Conservation (phyloP, 1,140 invertebrate species). For the Eciton burchellii region DNA sequence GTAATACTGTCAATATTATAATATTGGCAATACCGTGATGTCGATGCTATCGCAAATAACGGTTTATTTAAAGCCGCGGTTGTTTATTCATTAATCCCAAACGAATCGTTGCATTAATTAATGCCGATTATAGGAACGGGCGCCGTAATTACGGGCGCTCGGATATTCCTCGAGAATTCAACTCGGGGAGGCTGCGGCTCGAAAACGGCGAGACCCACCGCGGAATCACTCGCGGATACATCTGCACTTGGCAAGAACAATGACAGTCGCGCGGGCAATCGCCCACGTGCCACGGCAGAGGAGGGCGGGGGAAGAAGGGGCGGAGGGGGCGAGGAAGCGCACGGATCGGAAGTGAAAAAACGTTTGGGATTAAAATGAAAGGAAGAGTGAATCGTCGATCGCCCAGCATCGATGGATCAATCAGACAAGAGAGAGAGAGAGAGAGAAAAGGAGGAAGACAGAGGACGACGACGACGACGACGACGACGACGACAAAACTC, state of each 20-base stretch:
- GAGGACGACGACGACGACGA: too few species aligned
- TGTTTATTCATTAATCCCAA: slow-evolving; percentile 1
- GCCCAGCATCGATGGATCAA: slow-evolving; percentile 34
- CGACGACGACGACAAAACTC: slow-evolving; percentile 31
- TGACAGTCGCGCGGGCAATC: slow-evolving; percentile 26
- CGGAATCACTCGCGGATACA: not conserved
- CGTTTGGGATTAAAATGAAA: slow-evolving; percentile 38
- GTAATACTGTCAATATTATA: not conserved
- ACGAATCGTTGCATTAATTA: slow-evolving; percentile 9
- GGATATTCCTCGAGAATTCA: not conserved
- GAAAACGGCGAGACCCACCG: not conserved
- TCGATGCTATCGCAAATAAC: not conserved
- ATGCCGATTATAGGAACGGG: not conserved
- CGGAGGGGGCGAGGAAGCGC: not conserved
- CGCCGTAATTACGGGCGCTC: not conserved
- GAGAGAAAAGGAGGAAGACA: not conserved
- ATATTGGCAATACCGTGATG: not conserved
- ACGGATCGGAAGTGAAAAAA: not conserved
- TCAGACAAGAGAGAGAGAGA: not conserved
- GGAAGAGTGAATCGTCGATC: slow-evolving; percentile 51
- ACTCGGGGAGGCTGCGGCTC: not conserved
- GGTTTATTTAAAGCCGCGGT: not conserved
- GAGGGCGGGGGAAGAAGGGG: not conserved
- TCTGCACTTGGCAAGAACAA: slow-evolving; percentile 13
- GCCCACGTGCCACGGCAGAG: slow-evolving; percentile 19